These are phyloP conservation scores for Mechanitis mazaeus DNA, from an alignment of 2,888 invertebrate genomes.

Conservation along the genomic window DNA sequence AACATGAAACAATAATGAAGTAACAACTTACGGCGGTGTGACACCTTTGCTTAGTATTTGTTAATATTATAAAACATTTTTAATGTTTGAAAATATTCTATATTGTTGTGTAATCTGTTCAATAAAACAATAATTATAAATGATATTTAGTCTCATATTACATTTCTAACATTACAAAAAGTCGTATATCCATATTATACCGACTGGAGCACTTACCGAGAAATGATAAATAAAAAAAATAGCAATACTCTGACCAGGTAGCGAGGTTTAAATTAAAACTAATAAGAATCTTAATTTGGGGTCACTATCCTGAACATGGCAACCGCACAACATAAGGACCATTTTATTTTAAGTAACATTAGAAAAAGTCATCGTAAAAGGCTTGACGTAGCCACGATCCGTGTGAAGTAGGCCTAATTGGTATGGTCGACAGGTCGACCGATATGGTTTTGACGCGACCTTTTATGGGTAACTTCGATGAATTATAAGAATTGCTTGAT, in stretches of 20 bases:
- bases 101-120: too few species aligned
- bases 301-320: conserved; percentile 25
- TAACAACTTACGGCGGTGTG: conserved; percentile 12
- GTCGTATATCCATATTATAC: too few species aligned
- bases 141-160: too few species aligned
- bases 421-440: conserved; percentile 29
- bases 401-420: conserved; percentile 14
- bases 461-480: conserved; percentile 30
- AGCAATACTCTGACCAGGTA: conserved; percentile 20
- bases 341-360: not conserved
- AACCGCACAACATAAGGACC: not conserved
- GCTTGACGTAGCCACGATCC: conserved; percentile 40
- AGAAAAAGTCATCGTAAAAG: conserved; percentile 33
- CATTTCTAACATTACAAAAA: too few species aligned
- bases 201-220: too few species aligned
- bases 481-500: conserved; percentile 13
- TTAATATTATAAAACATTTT: too few species aligned
- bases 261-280: conserved; percentile 27
- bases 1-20: conserved; percentile 20
- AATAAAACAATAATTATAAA: too few species aligned
- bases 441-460: conserved; percentile 46
- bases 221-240: too few species aligned
- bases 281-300: conserved; percentile 24
- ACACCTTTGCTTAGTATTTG: conserved; percentile 2
- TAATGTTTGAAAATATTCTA: too few species aligned